Percentiles rank a stretch among this genome's conserved stretches.
phyloP scores from a whole-genome alignment of 2,113 vertebrate species.

The Epinephelus cyanopodus region DNA sequence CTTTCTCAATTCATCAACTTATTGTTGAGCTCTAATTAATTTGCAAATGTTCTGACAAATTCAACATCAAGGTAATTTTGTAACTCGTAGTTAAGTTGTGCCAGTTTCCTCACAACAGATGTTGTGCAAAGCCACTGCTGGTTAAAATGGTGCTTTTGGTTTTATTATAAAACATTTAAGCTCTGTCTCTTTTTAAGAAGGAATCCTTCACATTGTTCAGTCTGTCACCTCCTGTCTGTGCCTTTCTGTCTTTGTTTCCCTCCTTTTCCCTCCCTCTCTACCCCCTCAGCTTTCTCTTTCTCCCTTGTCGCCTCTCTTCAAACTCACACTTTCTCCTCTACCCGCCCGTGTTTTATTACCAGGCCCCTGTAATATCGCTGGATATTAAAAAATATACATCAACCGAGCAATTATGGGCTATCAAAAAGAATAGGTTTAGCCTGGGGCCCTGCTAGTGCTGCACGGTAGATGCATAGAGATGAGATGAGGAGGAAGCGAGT shows the following conservation, averaged over 20 bases:
- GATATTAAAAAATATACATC: slow-evolving; percentile 89
- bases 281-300: slow-evolving; percentile 39
- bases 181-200: background rate
- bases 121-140: background rate
- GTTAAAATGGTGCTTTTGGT: background rate
- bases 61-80: background rate
- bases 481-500: slow-evolving; percentile 57
- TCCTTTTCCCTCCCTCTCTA: slow-evolving; percentile 16
- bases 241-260: slow-evolving; percentile 26
- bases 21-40: background rate
- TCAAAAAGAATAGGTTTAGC: slow-evolving; percentile 81
- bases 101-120: background rate
- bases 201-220: background rate
- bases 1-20: background rate
- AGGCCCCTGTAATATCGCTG: slow-evolving; percentile 81
- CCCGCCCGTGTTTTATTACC: slow-evolving; percentile 78
- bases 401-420: slow-evolving; percentile 84
- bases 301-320: slow-evolving; percentile 45
- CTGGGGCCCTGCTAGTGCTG: slow-evolving; percentile 66
- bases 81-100: background rate
- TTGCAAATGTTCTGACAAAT: background rate
- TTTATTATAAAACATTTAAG: background rate
- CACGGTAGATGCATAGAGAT: slow-evolving; percentile 69
- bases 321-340: slow-evolving; percentile 63
- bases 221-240: slow-evolving; percentile 9